Base-by-base conservation (phyloP, 2,797 vertebrate genomes). In the Myotis findleyi region DNA sequence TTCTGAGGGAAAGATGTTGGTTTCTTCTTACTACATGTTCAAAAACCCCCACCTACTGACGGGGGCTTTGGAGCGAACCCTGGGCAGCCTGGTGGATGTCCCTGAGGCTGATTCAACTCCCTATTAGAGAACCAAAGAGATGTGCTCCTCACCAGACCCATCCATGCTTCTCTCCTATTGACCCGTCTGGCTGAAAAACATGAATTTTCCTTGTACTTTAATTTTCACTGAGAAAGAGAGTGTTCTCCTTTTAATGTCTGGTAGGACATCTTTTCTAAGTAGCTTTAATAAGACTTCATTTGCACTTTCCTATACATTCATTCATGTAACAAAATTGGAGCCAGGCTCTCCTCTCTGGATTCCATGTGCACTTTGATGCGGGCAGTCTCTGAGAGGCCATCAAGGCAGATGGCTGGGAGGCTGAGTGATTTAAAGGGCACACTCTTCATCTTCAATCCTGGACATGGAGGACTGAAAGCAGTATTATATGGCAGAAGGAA, bases 21-120 rank as follows among this genome's bases (percentile, higher is more conserved):
- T 44, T 94, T 93, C 80, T 93, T 93, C 76, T 81, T 77, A 73
- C 68, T 44, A 89, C 89, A 41, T 77, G 8, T n/a, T 93, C 68
- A 75, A 51, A 68, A 71, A 2, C 2, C 10, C 5, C 84, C 38
- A 33, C 4, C n/a, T 91, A 92, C n/a, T 30, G 59, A 18, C 20
- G 73, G 9, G 18, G 94, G 41, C 77, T 96, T 44, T 25, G 27
- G 4, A 84, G 71, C 1, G 20, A 9, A 16, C 75, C 85, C 20
- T 27, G 25, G 3, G 20, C 8, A 20, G 80, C 83, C 18, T 51
- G 30, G 16, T 18, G 1, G 71, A 27, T 13, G 23, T 20, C 71
- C 72, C 59, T 17, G 21, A 1, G 0, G 33, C 47, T 83, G 84
- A 71, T 16, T 25, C 7, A 76, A 36, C 17, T 73, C 30, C 41